Conservation (phyloP, 2,797 vertebrate genomes). For the Gymnoscopelus microlampas region DNA sequence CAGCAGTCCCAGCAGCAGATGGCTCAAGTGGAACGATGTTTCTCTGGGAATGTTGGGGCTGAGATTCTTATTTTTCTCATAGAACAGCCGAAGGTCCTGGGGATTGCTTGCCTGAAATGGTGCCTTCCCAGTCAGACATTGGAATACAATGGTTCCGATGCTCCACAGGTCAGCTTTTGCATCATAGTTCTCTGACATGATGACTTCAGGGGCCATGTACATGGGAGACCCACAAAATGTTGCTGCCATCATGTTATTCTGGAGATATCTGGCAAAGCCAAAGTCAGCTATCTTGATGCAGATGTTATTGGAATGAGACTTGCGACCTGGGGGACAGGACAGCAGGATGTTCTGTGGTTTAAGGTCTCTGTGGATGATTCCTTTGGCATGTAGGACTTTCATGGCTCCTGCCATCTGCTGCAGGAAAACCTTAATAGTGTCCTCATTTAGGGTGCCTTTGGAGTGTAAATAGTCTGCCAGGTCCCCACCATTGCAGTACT, state of each 20-base stretch:
- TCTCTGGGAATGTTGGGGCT: slow-evolving; percentile 96
- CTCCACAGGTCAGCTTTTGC: slow-evolving; percentile 99
- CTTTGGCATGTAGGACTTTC: slow-evolving; percentile 93
- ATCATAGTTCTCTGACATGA: slow-evolving; percentile 98
- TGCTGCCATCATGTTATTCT: slow-evolving; percentile 99
- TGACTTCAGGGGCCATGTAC: slow-evolving; percentile 99
- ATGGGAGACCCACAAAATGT: slow-evolving; percentile 97
- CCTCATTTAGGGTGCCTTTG: slow-evolving; percentile 96
- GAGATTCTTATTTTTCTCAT: slow-evolving; percentile 97
- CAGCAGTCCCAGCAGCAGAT: slow-evolving; percentile 91
- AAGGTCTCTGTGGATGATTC: slow-evolving; percentile 95
- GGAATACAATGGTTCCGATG: slow-evolving; percentile 97
- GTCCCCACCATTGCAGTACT: slow-evolving; percentile 98
- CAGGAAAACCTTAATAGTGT: slow-evolving; percentile 96
- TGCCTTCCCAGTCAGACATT: slow-evolving; percentile 97
- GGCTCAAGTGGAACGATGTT: slow-evolving; percentile 90
- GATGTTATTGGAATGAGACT: slow-evolving; percentile 93
- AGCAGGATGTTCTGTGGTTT: slow-evolving; percentile 98
- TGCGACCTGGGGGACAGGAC: slow-evolving; percentile 88
- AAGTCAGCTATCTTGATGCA: slow-evolving; percentile 99
- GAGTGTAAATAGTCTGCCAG: slow-evolving; percentile 96
- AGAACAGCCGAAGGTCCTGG: slow-evolving; percentile 96
- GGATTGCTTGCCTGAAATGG: slow-evolving; percentile 99
- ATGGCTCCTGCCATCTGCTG: slow-evolving; percentile 97
- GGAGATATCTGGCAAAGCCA: slow-evolving; percentile 94